Percentiles rank a stretch among this genome's conserved stretches.
These are phyloP conservation scores for Sebastes elongatus DNA, from an alignment of 2,797 vertebrate species.

Conservation along the genomic window DNA sequence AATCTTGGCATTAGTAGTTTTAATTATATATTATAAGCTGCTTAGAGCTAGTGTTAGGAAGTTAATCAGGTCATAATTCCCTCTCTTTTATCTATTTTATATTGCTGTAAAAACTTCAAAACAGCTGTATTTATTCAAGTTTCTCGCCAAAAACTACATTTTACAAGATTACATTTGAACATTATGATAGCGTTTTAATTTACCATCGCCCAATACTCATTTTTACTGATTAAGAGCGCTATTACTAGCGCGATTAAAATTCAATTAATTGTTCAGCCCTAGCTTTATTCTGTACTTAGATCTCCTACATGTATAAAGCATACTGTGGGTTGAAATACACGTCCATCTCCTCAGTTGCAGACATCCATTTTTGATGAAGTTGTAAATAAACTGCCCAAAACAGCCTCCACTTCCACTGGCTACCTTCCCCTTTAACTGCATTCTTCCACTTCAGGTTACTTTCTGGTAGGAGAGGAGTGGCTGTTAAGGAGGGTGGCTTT, in stretches of 20 bases:
- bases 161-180: too few species aligned
- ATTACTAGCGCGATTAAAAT: too few species aligned
- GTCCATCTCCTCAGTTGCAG: slow-evolving; percentile 25
- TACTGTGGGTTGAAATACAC: neutral
- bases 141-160: too few species aligned
- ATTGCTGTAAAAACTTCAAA: too few species aligned
- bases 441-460: neutral
- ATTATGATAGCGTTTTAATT: neutral
- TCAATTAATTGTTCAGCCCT: neutral
- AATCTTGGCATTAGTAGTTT: too few species aligned
- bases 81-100: too few species aligned
- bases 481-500: neutral
- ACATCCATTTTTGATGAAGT: slow-evolving; percentile 46
- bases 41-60: too few species aligned
- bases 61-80: too few species aligned
- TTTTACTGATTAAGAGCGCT: neutral
- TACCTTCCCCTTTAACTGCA: slow-evolving; percentile 14
- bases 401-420: neutral
- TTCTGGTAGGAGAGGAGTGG: neutral
- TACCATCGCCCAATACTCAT: neutral
- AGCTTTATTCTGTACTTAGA: neutral
- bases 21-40: too few species aligned
- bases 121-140: too few species aligned
- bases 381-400: slow-evolving; percentile 19
- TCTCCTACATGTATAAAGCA: neutral